Percentiles rank a stretch among this genome's conserved stretches.
phyloP scores from a whole-genome alignment of 2,797 vertebrate genomes.

The Alauda arvensis region DNA sequence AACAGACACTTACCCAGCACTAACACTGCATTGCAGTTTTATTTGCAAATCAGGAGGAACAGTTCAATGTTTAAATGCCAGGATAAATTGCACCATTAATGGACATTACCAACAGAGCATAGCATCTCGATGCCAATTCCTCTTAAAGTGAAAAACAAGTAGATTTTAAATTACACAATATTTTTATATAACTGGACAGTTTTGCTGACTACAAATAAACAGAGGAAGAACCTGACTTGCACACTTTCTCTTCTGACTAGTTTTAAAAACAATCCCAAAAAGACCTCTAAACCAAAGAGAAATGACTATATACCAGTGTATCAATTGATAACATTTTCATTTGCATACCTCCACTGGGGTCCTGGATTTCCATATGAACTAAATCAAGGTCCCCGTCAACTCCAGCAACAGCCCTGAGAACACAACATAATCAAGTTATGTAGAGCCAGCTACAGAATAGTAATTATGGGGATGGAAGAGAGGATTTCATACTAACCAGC shows the following conservation, averaged over 20 bases:
- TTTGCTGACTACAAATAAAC: constrained; percentile 10
- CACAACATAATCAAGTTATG: constrained; percentile 22
- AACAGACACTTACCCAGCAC: constrained; percentile 1
- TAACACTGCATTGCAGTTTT: background rate
- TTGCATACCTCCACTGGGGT: constrained; percentile 85
- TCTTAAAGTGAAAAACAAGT: constrained; percentile 22
- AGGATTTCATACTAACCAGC: background rate
- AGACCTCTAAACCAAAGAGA: background rate
- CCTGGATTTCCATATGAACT: constrained; percentile 95
- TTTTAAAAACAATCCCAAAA: background rate
- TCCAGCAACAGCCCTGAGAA: constrained; percentile 86
- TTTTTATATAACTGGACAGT: background rate
- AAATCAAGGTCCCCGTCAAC: constrained; percentile 87
- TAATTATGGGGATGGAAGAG: background rate
- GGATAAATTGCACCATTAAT: constrained; percentile 39
- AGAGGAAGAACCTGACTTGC: background rate
- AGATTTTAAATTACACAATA: background rate
- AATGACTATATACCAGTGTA: background rate
- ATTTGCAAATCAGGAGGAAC: constrained; percentile 29
- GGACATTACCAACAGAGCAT: constrained; percentile 6
- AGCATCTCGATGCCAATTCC: background rate
- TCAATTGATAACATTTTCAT: constrained; percentile 5
- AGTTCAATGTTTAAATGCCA: constrained; percentile 7
- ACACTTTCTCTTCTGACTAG: background rate
- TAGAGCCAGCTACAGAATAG: background rate